Conservation (phyloP, 2,888 invertebrate species). For the Drosophila melanocephala region DNA sequence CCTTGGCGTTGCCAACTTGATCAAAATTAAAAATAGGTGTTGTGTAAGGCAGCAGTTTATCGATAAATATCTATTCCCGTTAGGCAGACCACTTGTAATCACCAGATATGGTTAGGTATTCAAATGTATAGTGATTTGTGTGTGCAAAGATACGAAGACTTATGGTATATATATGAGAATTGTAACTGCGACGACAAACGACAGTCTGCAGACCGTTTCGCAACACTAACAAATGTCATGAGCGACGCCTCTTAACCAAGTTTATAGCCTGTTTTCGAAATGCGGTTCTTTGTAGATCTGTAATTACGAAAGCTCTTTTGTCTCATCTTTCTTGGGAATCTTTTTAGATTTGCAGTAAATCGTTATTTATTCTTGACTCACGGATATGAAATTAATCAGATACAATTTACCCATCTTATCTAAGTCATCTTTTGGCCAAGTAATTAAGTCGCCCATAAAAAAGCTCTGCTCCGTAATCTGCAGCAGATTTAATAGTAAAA, state of each 20-base stretch:
- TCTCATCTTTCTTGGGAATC: background rate
- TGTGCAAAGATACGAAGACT: no score
- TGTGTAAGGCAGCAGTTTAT: background rate
- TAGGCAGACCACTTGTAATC: background rate
- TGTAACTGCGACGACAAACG: background rate
- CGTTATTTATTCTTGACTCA: background rate
- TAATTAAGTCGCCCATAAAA: background rate
- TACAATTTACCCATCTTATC: background rate
- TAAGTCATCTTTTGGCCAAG: background rate
- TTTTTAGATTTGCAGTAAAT: background rate
- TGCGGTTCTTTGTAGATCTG: background rate
- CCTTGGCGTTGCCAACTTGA: slow-evolving; percentile 45
- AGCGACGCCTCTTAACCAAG: background rate
- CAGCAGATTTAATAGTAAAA: background rate
- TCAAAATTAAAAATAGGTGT: background rate
- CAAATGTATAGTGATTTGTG: background rate
- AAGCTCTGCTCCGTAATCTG: background rate
- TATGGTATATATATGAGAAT: background rate
- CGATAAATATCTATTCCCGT: background rate
- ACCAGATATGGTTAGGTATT: background rate
- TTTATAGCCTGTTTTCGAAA: background rate
- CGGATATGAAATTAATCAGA: background rate
- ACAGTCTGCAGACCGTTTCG: background rate
- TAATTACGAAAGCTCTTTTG: background rate
- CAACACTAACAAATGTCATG: background rate